Base-by-base conservation (phyloP, 2,113 vertebrate genomes). In the Uropsilus gracilis region DNA sequence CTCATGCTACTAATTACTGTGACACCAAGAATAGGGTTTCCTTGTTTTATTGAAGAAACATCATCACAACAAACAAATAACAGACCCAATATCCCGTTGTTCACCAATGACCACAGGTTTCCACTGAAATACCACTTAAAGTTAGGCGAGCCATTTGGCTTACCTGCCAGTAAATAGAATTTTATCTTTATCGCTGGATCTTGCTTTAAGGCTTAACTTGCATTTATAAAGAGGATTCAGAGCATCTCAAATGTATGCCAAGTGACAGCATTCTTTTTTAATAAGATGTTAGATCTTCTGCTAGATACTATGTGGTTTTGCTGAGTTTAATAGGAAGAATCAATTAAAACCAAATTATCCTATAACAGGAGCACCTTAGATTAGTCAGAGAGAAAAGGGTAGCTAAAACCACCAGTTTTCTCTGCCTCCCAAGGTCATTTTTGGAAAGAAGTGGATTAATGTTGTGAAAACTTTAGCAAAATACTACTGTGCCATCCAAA, bases 321-420 rank as follows among this genome's bases (percentile, higher is more conserved):
- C 53, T 72, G 55, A 63, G 28, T 30, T 76, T 86, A 86, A 73
- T 37, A 57, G 24, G 69, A 73, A 46, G 48, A 91, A 83, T 69
- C 63, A 90, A 30, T 94, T 86, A 77, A 93, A 82, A 68, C 39
- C 17, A 73, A 93, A 75, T 86, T 44, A 69, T 50, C 39, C 68
- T 50, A 9, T n/a, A n/a, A 14, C 55, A 91, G 14, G 3, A 34
- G 50, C 20, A 82, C 55, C 5, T 1, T 76, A 46, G 42, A 66
- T 80, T 86, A 37, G 69, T 85, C 68, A 85, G 66, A 81, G 57
- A 90, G 61, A 84, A 83, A 81, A 80, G 72, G 16, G 8, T 66
- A 26, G 44, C n/a, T 71, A 32, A 48, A 77, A 73, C 13, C 42
- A 57, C 12, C 28, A 61, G 46, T 13, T 5, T 42, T 55, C 53